Conservation (phyloP, 1,140 invertebrate genomes). For the Portunus trituberculatus region DNA sequence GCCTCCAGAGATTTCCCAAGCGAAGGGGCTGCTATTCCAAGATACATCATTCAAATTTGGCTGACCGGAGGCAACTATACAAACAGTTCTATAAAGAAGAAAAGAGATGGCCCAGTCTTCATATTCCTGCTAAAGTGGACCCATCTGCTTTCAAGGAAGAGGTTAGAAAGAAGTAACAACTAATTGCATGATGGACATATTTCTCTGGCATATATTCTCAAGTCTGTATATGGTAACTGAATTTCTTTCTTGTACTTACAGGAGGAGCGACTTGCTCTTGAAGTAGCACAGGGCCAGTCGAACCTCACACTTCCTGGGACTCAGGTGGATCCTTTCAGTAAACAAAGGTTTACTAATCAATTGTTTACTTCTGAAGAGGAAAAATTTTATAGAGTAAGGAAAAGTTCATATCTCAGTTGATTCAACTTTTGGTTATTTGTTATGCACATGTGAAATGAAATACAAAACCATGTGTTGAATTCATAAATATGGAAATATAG, state of each 20-base stretch:
- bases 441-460: too few relatives aligned
- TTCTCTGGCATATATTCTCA: background rate
- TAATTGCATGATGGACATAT: background rate
- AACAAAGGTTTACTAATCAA: constrained; percentile 25
- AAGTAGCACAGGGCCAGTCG: constrained; percentile 67
- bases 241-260: background rate
- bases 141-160: constrained; percentile 58
- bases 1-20: background rate
- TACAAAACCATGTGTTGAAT: too few relatives aligned
- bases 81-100: constrained; percentile 44
- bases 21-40: background rate
- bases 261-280: constrained; percentile 56
- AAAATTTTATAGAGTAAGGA: constrained; percentile 60
- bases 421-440: too few relatives aligned
- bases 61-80: constrained; percentile 55
- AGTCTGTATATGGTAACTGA: background rate
- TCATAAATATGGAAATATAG: background rate
- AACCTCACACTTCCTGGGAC: constrained; percentile 51
- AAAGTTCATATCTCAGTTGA: background rate
- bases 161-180: constrained; percentile 23
- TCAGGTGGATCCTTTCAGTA: background rate
- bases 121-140: constrained; percentile 66
- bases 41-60: background rate
- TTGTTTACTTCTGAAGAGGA: constrained; percentile 49
- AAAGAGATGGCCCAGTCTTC: constrained; percentile 50